Conservation (phyloP, 2,888 invertebrate genomes). For the Drosophila prolongata region DNA sequence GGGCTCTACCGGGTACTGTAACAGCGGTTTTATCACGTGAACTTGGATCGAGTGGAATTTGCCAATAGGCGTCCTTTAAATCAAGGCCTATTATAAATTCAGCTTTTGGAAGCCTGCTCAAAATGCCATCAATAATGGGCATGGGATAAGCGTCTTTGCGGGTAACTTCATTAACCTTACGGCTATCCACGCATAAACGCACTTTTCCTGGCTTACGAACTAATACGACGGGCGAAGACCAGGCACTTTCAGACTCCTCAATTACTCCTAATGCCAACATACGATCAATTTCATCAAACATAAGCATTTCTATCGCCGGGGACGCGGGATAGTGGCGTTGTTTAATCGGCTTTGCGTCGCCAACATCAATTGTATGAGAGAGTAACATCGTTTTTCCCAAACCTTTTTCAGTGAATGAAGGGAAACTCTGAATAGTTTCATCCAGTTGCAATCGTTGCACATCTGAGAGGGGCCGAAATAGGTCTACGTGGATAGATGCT, state of each 20-base stretch:
- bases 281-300: too few species aligned
- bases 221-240: slow-evolving; percentile 2
- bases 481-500: too few species aligned
- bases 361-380: slow-evolving; percentile 7
- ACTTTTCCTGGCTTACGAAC: slow-evolving; percentile 5
- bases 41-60: not conserved
- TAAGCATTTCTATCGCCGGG: slow-evolving; percentile 1
- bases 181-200: slow-evolving; percentile 1
- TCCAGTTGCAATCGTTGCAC: not conserved
- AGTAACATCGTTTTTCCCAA: not conserved
- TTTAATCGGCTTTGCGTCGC: slow-evolving; percentile 8
- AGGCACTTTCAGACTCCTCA: not conserved
- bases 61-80: not conserved
- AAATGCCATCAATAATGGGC: slow-evolving; percentile 2
- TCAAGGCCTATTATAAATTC: slow-evolving; percentile 4
- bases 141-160: slow-evolving; percentile 9
- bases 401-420: slow-evolving; percentile 4
- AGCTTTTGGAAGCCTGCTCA: slow-evolving; percentile 1
- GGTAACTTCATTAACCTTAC: slow-evolving; percentile 3
- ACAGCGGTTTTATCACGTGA: slow-evolving; percentile 5
- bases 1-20: not conserved
- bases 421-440: slow-evolving; percentile 1
- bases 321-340: slow-evolving; percentile 16
- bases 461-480: not conserved
- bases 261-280: too few species aligned